phyloP scores from a whole-genome alignment of 2,888 invertebrate species.

The Lasioglossum calceatum region DNA sequence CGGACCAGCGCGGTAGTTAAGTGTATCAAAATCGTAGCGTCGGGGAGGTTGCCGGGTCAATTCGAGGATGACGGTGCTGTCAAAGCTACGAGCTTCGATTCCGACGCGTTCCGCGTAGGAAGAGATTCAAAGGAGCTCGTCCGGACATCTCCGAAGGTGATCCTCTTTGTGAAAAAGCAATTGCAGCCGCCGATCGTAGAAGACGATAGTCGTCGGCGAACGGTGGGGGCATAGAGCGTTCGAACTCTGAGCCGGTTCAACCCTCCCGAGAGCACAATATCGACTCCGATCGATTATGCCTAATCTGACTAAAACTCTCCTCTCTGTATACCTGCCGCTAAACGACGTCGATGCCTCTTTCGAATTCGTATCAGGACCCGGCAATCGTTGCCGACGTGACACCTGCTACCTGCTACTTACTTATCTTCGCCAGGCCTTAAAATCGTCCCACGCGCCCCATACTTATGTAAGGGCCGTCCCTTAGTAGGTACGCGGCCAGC shows the following conservation, averaged over 20 bases:
- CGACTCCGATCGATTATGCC: slow-evolving; percentile 69
- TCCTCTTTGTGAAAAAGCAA: slow-evolving; percentile 70
- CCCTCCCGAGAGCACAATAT: slow-evolving; percentile 49
- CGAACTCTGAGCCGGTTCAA: slow-evolving; percentile 31
- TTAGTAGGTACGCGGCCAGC: slow-evolving; percentile 16
- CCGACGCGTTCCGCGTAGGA: slow-evolving; percentile 23
- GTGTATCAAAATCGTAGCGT: slow-evolving; percentile 9
- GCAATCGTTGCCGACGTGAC: slow-evolving; percentile 72
- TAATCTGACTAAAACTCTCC: slow-evolving; percentile 71
- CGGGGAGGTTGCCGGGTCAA: slow-evolving; percentile 22
- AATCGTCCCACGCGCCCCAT: slow-evolving; percentile 64
- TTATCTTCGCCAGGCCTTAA: slow-evolving; percentile 67
- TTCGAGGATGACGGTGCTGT: slow-evolving; percentile 51
- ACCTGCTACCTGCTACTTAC: slow-evolving; percentile 80
- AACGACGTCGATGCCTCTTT: slow-evolving; percentile 71
- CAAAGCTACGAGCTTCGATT: slow-evolving; percentile 45
- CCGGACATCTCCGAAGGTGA: slow-evolving; percentile 52
- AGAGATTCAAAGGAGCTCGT: slow-evolving; percentile 46
- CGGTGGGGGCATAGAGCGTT: slow-evolving; percentile 4
- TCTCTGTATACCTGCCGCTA: slow-evolving; percentile 54
- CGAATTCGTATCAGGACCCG: slow-evolving; percentile 68
- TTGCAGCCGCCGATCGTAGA: slow-evolving; percentile 60
- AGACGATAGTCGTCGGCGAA: slow-evolving; percentile 46
- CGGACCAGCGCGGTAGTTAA: not conserved
- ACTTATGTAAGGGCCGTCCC: slow-evolving; percentile 30